Conservation (phyloP, 1,140 invertebrate genomes). For the Drosophila carrolli region DNA sequence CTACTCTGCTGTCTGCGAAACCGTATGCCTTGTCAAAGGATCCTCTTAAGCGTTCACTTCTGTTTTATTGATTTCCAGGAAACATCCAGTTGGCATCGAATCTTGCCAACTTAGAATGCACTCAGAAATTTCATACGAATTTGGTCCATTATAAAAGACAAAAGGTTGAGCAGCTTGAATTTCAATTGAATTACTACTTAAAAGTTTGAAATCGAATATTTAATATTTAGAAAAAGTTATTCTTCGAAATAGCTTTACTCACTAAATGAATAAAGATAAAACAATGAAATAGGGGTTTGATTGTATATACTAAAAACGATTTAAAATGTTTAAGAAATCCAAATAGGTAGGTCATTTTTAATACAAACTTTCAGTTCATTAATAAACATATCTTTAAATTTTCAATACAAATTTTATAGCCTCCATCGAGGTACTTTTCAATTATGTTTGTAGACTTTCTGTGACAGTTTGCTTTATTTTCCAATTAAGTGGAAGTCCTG, state of each 20-base stretch:
- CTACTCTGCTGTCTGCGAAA: neutral
- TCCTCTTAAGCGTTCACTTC: neutral
- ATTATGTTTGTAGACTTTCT: neutral
- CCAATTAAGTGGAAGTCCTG: neutral
- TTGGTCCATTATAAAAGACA: neutral
- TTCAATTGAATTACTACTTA: neutral
- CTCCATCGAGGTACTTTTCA: neutral
- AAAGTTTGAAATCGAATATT: no score
- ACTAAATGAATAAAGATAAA: no score
- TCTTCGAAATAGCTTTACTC: no score
- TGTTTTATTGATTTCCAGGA: neutral
- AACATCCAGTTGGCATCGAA: neutral
- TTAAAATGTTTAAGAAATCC: no score
- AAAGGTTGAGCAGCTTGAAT: neutral
- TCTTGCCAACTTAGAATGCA: neutral
- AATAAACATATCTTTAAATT: neutral
- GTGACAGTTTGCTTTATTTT: neutral
- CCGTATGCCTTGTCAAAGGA: slow-evolving; percentile 1
- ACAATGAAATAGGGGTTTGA: no score
- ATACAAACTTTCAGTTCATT: no score
- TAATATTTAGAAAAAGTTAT: no score
- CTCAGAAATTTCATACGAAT: neutral
- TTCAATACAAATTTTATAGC: neutral
- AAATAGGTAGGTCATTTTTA: no score
- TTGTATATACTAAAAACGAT: no score